Percentiles rank a stretch among this genome's conserved stretches.
These are phyloP conservation scores for Horisme vitalbata DNA, from an alignment of 2,888 invertebrate genomes.

Conservation along the genomic window DNA sequence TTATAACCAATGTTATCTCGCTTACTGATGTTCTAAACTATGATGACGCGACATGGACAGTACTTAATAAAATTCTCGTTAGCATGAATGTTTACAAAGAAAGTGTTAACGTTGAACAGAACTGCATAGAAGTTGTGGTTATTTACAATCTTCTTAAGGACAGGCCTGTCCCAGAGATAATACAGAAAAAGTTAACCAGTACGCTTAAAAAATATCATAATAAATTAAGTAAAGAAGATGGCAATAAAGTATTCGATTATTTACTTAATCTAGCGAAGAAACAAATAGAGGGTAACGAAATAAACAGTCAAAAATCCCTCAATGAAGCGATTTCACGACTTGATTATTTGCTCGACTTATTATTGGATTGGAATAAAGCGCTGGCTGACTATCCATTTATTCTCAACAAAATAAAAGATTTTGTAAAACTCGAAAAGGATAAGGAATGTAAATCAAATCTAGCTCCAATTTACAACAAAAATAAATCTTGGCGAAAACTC, in stretches of 20 bases:
- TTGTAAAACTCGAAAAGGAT: conserved; percentile 45
- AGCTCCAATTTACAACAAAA: conserved; percentile 50
- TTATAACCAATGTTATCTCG: conserved; percentile 45
- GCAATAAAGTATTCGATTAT: conserved; percentile 52
- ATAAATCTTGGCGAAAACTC: conserved; percentile 58
- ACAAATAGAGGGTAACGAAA: conserved; percentile 36
- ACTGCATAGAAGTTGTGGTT: conserved; percentile 46
- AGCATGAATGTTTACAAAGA: conserved; percentile 52
- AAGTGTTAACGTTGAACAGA: conserved; percentile 36
- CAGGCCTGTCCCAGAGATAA: conserved; percentile 42
- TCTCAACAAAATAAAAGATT: conserved; percentile 49
- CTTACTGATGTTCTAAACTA: conserved; percentile 42
- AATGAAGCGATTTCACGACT: conserved; percentile 30
- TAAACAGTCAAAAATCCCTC: conserved; percentile 40
- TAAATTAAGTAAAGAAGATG: conserved; percentile 44
- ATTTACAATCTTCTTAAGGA: conserved; percentile 47
- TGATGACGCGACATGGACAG: conserved; percentile 52
- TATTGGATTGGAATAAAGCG: conserved; percentile 55
- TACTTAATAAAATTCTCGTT: conserved; percentile 52
- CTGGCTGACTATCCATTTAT: conserved; percentile 48
- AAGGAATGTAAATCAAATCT: conserved; percentile 46
- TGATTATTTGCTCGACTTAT: conserved; percentile 39
- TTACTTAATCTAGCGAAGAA: conserved; percentile 40
- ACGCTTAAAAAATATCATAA: conserved; percentile 40
- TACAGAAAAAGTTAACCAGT: conserved; percentile 48